Base-by-base conservation (phyloP, 2,888 invertebrate genomes). In the Cephus rjabovi region DNA sequence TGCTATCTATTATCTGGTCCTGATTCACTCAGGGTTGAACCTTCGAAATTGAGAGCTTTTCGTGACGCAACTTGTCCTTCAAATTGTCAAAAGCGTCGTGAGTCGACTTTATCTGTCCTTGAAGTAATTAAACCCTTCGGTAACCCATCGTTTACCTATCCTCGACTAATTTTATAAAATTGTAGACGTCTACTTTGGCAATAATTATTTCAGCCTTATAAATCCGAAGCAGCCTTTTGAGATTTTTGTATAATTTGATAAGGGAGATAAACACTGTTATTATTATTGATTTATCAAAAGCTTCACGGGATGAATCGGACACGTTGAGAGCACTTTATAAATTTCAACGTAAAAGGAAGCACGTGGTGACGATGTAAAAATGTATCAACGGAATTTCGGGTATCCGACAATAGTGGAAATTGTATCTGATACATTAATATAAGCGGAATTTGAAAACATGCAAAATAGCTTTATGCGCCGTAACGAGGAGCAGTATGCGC, bases 81-180 rank as follows among this genome's bases (percentile, higher is more conserved):
- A 83, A 84, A 86, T 86, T 81, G 85, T 87, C 83, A 81, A 83
- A 76, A 80, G 80, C 83, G 79, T 79, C 12, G 1, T 30, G 15
- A 3, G 9, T 23, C 23, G 12, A 3, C 71, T 31, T 56, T 56
- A 9, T 23, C 23, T 78, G 78, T 75, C 40, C 73, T 77, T 69
- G 77, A 76, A 77, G 2, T 74, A 77, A 76, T 80, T 79, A 74
- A 74, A 56, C 77, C 81, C 81, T 79, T 79, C 75, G 73, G 75
- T 76, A 77, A 79, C 77, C 78, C 76, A 75, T 78, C 76, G 77
- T 71, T 75, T 34, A 69, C 33, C 75, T 75, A 78, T 33, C 69
- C 68, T 40, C 76, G 74, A 75, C 56, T 80, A 80, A 80, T 76
- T 80, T 78, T 78, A 80, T 78, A 77, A 76, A 75, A 40, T 40